Evolutionary conservation across 2,113 vertebrate genomes (phyloP).

Genomic region (Leucosticte australis): DNA sequence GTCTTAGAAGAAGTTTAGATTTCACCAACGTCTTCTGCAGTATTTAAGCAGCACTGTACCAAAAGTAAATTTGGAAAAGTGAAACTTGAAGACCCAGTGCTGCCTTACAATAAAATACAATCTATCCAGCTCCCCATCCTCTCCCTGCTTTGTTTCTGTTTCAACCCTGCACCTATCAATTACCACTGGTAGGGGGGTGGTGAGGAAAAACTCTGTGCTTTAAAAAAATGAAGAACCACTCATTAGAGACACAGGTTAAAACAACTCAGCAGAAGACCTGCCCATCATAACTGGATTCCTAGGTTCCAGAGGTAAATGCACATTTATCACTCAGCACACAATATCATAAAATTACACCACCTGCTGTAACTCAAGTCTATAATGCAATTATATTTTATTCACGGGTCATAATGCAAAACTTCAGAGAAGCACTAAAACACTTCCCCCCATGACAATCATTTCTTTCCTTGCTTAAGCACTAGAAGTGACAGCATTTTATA

Average conservation of each 20-base stretch:
- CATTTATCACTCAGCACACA: neutral
- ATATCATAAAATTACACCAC: neutral
- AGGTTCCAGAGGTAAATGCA: neutral
- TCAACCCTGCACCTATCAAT: neutral
- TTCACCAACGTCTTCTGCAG: neutral
- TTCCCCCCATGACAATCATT: neutral
- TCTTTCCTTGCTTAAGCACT: neutral
- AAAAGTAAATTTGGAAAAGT: neutral
- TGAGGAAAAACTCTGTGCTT: neutral
- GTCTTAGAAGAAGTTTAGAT: neutral
- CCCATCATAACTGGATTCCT: neutral
- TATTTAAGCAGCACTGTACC: neutral
- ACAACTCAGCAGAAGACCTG: neutral
- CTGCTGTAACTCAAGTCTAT: neutral
- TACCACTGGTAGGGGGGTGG: rapidly evolving
- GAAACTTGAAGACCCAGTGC: neutral
- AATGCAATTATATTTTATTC: neutral
- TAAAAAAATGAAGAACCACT: neutral
- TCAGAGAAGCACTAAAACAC: neutral
- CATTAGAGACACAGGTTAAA: neutral
- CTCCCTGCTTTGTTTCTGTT: neutral
- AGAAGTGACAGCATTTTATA: neutral
- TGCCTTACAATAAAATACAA: neutral
- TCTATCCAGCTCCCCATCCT: neutral
- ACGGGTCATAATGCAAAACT: neutral